phyloP scores from a whole-genome alignment of 2,888 invertebrate species.

The Cylindroiulus punctatus region DNA sequence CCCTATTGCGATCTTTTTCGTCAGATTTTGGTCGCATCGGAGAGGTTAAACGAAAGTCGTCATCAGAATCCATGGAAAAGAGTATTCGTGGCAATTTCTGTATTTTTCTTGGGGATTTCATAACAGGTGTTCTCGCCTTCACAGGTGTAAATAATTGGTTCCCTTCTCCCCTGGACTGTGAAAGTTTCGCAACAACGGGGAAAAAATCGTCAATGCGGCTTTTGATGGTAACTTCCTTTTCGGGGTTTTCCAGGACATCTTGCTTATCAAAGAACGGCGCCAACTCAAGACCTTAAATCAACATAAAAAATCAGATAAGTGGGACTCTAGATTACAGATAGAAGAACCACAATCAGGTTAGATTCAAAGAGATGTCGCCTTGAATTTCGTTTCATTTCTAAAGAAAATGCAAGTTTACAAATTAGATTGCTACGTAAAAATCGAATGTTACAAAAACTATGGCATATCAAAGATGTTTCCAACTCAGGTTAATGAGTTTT shows the following conservation, averaged over 20 bases:
- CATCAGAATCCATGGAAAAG: not conserved
- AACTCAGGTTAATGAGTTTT: too few relatives aligned
- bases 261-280: conserved; percentile 29
- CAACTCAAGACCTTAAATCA: conserved; percentile 47
- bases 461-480: too few relatives aligned
- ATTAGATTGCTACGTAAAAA: too few relatives aligned
- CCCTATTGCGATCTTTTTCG: not conserved
- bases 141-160: not conserved
- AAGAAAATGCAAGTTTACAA: too few relatives aligned
- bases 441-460: too few relatives aligned
- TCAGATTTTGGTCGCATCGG: not conserved
- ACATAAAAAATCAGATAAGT: not conserved
- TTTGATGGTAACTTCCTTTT: not conserved
- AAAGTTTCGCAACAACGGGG: not conserved
- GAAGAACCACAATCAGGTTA: too few relatives aligned
- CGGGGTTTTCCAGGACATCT: not conserved
- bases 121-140: not conserved
- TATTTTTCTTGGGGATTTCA: not conserved
- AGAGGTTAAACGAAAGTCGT: not conserved
- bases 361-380: too few relatives aligned
- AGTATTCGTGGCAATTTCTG: not conserved
- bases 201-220: conserved; percentile 45
- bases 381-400: too few relatives aligned
- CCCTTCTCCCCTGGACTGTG: not conserved
- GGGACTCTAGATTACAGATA: too few relatives aligned